Evolutionary conservation across 2,888 invertebrate species (phyloP), one percentile per base, ranked within the genome.

Genomic region (Eristalinus sepulchralis): DNA sequence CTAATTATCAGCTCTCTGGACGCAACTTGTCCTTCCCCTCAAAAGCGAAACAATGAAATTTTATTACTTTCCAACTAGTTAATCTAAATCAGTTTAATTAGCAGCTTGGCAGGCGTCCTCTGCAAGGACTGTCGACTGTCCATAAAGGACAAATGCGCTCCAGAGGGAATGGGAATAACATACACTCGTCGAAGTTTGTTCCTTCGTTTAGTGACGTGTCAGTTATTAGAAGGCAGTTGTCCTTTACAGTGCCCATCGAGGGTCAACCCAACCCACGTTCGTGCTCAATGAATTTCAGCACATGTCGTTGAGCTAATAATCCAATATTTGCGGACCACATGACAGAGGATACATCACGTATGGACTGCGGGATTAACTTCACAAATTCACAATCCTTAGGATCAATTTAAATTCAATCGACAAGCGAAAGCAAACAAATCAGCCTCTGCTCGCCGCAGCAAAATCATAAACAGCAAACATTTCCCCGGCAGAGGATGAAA

Each of bases 381-480:
- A 39, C 63, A 36, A 72, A 20, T 71, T 59, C 71, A 57, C 57
- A 59, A 81, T 84, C 63, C 47, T 20, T 57, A 10, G 31, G 55
- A 60, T 76, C 67, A 39, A 67, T 80, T 71, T 72, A 67, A 76
- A 76, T 71, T 82, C 81, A 71, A 83, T 76, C 31, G 63, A 39
- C 33, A 76, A 24, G 27, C 71, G 33, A 55, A 59, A 47, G 53
- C 72, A 81, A 71, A 81, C 72, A 85, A 71, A 76, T 77, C 81
- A 77, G 63, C 76, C 70, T 17, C 47, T 47, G 47, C 47, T 47
- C 47, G 67, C 34, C 62, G 53, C 67, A 81, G 67, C 80, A 47
- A 53, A 81, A 77, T 81, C 84, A 81, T 81, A 85, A 81, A 81
- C 36, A 59, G 72, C 84, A 72, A 76, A 84, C 80, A 80, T 72